phyloP scores from a whole-genome alignment of 2,113 vertebrate genomes.

The Craseonycteris thonglongyai region DNA sequence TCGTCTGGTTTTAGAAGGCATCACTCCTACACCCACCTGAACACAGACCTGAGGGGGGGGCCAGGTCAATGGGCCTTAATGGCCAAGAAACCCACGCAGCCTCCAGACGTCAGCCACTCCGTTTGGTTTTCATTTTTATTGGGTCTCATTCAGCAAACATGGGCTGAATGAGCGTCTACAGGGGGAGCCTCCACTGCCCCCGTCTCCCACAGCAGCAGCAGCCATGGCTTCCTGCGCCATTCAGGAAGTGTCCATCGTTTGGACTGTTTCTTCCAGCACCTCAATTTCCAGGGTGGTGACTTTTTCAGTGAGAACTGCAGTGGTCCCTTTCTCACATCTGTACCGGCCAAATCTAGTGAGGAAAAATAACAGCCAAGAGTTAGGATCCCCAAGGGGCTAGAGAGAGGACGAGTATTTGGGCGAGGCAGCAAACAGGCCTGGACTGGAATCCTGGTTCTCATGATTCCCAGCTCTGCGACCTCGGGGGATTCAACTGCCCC shows the following conservation, averaged over 20 bases:
- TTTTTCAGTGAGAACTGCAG: slow-evolving; percentile 79
- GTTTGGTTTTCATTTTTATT: slow-evolving; percentile 54
- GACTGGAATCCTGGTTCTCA: neutral
- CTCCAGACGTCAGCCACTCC: neutral
- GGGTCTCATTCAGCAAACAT: neutral
- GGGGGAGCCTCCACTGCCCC: neutral
- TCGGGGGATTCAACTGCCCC: no score
- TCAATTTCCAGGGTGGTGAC: slow-evolving; percentile 79
- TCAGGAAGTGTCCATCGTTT: slow-evolving; percentile 87
- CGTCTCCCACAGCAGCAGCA: neutral
- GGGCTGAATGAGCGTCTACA: neutral
- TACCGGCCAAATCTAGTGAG: slow-evolving; percentile 79
- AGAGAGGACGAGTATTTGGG: neutral
- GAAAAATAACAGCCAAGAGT: neutral
- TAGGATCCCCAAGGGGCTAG: neutral
- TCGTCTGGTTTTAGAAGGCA: fast-evolving
- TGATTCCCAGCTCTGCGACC: neutral
- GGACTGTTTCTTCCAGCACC: slow-evolving; percentile 82
- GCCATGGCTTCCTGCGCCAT: neutral
- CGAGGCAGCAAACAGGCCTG: neutral
- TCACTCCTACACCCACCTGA: neutral
- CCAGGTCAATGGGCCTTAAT: neutral
- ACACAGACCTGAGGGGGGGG: neutral
- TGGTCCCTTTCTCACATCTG: slow-evolving; percentile 83
- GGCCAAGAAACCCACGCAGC: neutral